Base-by-base conservation (phyloP, 2,113 vertebrate species). In the Forbesichthys agassizii region DNA sequence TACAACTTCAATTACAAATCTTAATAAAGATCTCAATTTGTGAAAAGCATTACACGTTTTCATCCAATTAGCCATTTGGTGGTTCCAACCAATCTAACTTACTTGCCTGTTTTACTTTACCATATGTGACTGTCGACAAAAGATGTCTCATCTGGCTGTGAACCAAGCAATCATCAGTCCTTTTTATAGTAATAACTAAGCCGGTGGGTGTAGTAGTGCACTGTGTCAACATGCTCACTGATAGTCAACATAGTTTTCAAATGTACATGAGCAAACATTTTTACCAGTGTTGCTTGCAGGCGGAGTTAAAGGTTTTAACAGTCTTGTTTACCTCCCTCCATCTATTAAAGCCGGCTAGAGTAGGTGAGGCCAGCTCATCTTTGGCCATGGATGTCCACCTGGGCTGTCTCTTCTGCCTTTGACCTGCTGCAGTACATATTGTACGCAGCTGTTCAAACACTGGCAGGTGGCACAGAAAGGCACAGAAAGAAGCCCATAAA, bases 381-480 rank as follows among this genome's bases (percentile, higher is more conserved):
- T 42, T 2, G 60, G 60, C 60, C 5, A 11, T 16, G 42, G 61
- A 3, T 1, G 13, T 48, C 5, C 61, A 62, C 61, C 61, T 62
- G 61, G 42, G 11, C 16, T 48, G 1, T 65, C 62, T 74, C 13
- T 52, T 64, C 65, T 57, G 54, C 71, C 33, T 20, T 20, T 66
- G 78, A 83, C 79, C 83, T 74, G 75, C 79, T 52, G 68, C 77
- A 64, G 73, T 63, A 83, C 18, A 73, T 48, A 73, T 20, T 27
- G 73, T n/a, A 54, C 55, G 79, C 90, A 92, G 88, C 89, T 90
- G 88, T 82, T 84, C 86, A 91, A 92, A 91, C 85, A 92, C 49
- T 36, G 57, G 54, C 58, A 75, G 58, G n/a, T n/a, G n/a, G n/a
- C n/a, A n/a, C n/a, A n/a, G n/a, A n/a, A n/a, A 52, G 46, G 55